These are phyloP conservation scores for Drosophila siamana DNA, from an alignment of 2,888 invertebrate genomes.

Conservation along the genomic window DNA sequence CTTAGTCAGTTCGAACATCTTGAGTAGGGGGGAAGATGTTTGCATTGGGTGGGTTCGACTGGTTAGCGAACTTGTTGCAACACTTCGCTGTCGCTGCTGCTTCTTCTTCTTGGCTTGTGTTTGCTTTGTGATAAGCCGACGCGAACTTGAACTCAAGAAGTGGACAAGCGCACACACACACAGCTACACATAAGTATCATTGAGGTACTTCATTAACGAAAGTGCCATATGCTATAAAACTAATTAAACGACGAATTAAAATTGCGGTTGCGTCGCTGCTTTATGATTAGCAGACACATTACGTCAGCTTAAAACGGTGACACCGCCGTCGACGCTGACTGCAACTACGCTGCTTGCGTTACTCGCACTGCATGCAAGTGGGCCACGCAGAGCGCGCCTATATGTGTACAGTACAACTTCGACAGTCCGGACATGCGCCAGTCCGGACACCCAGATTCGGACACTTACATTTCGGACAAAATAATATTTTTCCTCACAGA, in stretches of 20 bases:
- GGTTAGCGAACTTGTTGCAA: slow-evolving; percentile 25
- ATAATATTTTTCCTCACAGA: no score
- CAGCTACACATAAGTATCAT: neutral
- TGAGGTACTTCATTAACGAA: slow-evolving; percentile 46
- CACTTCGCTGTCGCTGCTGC: neutral
- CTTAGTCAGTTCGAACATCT: slow-evolving; percentile 15
- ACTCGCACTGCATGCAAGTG: slow-evolving; percentile 46
- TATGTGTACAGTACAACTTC: no score
- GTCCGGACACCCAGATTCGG: no score
- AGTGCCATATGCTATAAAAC: slow-evolving; percentile 46
- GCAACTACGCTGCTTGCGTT: slow-evolving; percentile 43
- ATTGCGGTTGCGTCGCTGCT: slow-evolving; percentile 34
- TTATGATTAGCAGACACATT: slow-evolving; percentile 39
- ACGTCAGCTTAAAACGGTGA: slow-evolving; percentile 9
- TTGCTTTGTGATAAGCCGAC: slow-evolving; percentile 7
- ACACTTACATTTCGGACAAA: no score
- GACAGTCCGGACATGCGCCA: no score
- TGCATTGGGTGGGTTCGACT: slow-evolving; percentile 2
- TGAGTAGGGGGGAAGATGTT: slow-evolving; percentile 4
- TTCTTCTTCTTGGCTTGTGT: neutral
- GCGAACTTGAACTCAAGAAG: slow-evolving; percentile 53
- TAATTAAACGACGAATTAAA: slow-evolving; percentile 26
- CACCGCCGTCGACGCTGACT: slow-evolving; percentile 19
- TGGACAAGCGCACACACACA: neutral
- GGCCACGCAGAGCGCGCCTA: slow-evolving; percentile 40